Conservation (phyloP, 2,113 vertebrate species). For the Diadophis punctatus region DNA sequence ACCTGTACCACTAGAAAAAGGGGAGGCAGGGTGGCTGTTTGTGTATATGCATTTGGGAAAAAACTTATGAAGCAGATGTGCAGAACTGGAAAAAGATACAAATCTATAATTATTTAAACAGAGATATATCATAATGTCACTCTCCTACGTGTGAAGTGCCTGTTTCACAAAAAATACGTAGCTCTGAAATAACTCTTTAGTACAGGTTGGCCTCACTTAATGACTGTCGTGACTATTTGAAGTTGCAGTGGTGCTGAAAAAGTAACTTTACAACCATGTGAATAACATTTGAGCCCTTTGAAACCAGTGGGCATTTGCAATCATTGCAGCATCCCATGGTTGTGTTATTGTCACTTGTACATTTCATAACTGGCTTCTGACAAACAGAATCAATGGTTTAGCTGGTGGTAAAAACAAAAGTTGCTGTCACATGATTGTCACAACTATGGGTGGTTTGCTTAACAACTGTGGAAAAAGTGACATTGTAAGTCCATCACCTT, state of each 20-base stretch:
- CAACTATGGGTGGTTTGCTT: background rate
- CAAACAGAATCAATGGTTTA: background rate
- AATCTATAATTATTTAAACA: background rate
- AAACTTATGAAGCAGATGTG: background rate
- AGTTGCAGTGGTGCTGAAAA: background rate
- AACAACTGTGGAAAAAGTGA: background rate
- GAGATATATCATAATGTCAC: background rate
- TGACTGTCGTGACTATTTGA: background rate
- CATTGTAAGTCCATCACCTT: background rate
- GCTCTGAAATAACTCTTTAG: background rate
- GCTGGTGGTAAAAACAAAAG: background rate
- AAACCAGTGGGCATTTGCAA: background rate
- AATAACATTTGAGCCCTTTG: background rate
- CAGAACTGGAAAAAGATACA: background rate
- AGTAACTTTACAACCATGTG: background rate
- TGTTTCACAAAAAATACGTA: background rate
- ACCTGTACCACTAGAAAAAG: background rate
- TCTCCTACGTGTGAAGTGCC: background rate
- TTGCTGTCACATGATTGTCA: background rate
- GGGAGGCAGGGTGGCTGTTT: background rate
- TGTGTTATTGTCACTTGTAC: background rate
- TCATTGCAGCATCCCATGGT: background rate
- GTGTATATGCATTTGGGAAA: background rate
- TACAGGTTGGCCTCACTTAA: background rate
- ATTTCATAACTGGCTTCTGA: background rate